Evolutionary conservation across 2,113 vertebrate species (phyloP).

Genomic region (Planiliza haematocheilus): DNA sequence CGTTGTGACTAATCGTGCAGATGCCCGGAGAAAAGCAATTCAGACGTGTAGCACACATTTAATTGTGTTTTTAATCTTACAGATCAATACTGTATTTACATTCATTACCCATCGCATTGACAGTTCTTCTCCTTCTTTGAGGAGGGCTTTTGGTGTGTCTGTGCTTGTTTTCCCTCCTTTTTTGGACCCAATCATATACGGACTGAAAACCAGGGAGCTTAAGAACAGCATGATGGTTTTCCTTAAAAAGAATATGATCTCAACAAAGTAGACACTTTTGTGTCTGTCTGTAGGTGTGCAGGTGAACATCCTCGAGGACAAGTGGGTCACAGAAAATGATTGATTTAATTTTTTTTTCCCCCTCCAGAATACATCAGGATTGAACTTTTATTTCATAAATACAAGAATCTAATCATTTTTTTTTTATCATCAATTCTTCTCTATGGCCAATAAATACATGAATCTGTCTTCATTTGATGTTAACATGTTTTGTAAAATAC

Average conservation of each 20-base stretch:
- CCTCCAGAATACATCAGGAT: too few species aligned
- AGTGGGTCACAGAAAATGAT: too few species aligned
- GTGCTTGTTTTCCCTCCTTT: constrained; percentile 71
- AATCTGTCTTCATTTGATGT: too few species aligned
- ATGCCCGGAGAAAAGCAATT: constrained; percentile 70
- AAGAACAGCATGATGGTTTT: constrained; percentile 30
- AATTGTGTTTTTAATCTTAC: constrained; percentile 62
- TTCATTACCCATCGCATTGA: constrained; percentile 62
- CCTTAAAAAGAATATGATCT: constrained; percentile 23
- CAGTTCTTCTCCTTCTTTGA: constrained; percentile 30
- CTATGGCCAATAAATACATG: too few species aligned
- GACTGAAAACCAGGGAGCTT: constrained; percentile 73
- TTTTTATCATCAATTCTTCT: too few species aligned
- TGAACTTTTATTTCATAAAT: too few species aligned
- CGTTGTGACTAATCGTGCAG: constrained; percentile 41
- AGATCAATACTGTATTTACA: constrained; percentile 52
- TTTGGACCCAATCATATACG: constrained; percentile 76
- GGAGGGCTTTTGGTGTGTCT: constrained; percentile 64
- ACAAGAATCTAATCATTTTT: too few species aligned
- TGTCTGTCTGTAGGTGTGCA: neutral
- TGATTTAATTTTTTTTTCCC: too few species aligned
- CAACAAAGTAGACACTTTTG: constrained; percentile 5
- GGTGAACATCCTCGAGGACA: too few species aligned
- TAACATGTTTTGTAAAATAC: too few species aligned
- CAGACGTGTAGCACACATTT: constrained; percentile 77